Conservation (phyloP, 2,113 vertebrate species). For the Acrocephalus kingi region DNA sequence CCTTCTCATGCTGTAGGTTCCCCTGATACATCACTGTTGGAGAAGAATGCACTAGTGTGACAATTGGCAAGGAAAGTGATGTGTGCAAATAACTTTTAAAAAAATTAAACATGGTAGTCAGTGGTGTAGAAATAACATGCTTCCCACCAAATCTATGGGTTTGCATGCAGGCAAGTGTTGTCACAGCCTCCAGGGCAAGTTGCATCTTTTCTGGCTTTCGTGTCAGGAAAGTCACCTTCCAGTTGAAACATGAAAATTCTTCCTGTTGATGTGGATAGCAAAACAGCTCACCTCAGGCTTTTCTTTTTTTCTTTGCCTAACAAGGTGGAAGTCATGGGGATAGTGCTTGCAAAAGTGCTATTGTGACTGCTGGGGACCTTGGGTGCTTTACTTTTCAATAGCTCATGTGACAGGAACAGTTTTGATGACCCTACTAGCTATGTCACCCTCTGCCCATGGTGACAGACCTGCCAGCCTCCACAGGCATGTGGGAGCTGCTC, state of each 20-base stretch:
- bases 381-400: background rate
- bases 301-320: background rate
- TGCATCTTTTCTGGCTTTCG: background rate
- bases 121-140: background rate
- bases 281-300: background rate
- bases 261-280: background rate
- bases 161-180: background rate
- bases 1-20: background rate
- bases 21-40: background rate
- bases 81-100: background rate
- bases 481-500: accelerated
- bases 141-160: background rate
- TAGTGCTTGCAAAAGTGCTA: background rate
- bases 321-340: background rate
- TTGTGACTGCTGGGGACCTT: background rate
- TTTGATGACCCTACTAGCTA: background rate
- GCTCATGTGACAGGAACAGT: background rate
- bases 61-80: background rate
- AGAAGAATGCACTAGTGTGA: background rate
- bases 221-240: background rate
- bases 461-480: background rate
- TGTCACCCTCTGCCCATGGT: background rate
- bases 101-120: background rate
- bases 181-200: background rate
- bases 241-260: background rate